phyloP scores from a whole-genome alignment of 2,888 invertebrate genomes.

The Tachina grossa region DNA sequence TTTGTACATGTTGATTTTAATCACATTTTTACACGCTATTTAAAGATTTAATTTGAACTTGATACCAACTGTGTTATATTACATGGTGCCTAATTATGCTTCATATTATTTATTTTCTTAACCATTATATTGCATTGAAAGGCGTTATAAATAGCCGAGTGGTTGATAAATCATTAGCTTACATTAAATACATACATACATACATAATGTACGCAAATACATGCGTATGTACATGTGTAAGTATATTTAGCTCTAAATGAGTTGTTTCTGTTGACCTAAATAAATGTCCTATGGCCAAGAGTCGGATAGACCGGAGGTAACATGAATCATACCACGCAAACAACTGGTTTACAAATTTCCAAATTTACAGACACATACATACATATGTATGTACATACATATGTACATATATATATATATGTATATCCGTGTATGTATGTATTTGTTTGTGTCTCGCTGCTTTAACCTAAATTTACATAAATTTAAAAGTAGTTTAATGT shows the following conservation, averaged over 20 bases:
- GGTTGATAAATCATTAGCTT: constrained; percentile 45
- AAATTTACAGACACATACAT: constrained; percentile 8
- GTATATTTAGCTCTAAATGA: neutral
- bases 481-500: constrained; percentile 12
- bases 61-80: constrained; percentile 35
- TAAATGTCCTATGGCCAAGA: constrained; percentile 22
- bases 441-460: constrained; percentile 14
- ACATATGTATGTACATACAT: neutral
- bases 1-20: constrained; percentile 69
- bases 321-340: no score
- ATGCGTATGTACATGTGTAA: no score
- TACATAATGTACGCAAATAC: no score
- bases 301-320: neutral
- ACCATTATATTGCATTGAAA: constrained; percentile 10
- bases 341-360: neutral
- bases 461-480: constrained; percentile 63
- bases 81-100: neutral
- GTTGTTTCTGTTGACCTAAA: constrained; percentile 47
- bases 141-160: constrained; percentile 21
- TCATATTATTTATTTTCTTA: neutral
- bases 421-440: constrained; percentile 31
- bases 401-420: neutral
- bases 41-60: constrained; percentile 73
- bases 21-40: constrained; percentile 75
- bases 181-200: no score